Evolutionary conservation across 2,888 invertebrate species (phyloP).

Genomic region (Anaspis maculata): DNA sequence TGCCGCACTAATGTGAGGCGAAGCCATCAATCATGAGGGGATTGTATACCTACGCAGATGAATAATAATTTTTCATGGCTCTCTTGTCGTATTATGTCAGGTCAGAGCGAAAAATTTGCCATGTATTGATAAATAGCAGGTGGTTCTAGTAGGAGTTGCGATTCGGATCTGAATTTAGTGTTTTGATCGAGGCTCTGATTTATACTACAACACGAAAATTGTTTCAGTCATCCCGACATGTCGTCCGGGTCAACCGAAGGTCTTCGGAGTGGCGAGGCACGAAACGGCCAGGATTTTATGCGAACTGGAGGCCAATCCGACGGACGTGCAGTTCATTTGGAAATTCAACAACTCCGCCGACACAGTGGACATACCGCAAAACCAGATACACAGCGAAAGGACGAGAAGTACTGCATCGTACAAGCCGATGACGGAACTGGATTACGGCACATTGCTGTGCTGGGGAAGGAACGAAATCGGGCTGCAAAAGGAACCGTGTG

Average conservation of each 20-base stretch:
- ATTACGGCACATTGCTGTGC: slow-evolving; percentile 67
- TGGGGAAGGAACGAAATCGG: slow-evolving; percentile 69
- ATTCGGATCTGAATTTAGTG: no score
- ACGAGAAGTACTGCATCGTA: slow-evolving; percentile 59
- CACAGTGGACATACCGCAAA: slow-evolving; percentile 58
- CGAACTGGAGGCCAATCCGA: slow-evolving; percentile 67
- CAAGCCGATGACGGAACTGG: slow-evolving; percentile 63
- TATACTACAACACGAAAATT: neutral
- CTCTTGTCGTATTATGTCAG: neutral
- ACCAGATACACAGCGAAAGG: slow-evolving; percentile 52
- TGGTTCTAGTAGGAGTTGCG: no score
- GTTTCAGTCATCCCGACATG: slow-evolving; percentile 62
- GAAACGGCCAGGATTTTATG: slow-evolving; percentile 63
- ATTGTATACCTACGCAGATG: slow-evolving; percentile 2
- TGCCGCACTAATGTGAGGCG: slow-evolving; percentile 17
- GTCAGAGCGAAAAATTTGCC: no score
- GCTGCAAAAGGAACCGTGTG: slow-evolving; percentile 62
- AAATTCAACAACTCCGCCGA: slow-evolving; percentile 70
- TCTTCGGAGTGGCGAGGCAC: slow-evolving; percentile 64
- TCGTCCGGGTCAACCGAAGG: slow-evolving; percentile 56
- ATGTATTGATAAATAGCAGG: no score
- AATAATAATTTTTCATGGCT: slow-evolving; percentile 4
- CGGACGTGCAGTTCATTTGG: slow-evolving; percentile 61
- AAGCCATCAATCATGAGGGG: slow-evolving; percentile 20
- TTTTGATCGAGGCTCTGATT: no score